Conservation (phyloP, 1,140 invertebrate genomes). For the Apocrypta bakeri region DNA sequence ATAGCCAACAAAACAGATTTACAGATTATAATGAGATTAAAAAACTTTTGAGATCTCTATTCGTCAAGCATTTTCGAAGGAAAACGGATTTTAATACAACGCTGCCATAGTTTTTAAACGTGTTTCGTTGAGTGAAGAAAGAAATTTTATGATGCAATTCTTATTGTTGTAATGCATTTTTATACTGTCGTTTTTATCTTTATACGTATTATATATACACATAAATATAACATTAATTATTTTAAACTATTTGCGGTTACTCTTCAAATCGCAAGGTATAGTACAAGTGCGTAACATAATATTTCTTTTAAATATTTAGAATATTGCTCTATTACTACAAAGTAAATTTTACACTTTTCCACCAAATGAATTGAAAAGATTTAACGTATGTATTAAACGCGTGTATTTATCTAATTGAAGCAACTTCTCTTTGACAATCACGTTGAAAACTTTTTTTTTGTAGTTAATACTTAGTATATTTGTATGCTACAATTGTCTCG, state of each 20-base stretch:
- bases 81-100: conserved; percentile 10
- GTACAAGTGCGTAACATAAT: conserved; percentile 34
- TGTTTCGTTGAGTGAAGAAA: conserved; percentile 17
- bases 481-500: neutral
- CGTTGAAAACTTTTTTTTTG: neutral
- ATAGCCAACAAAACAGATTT: conserved; percentile 7
- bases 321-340: neutral
- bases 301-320: conserved; percentile 6
- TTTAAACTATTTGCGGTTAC: conserved; percentile 35
- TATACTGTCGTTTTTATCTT: conserved; percentile 49
- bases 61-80: neutral
- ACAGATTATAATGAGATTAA: conserved; percentile 26
- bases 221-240: conserved; percentile 19
- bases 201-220: conserved; percentile 26
- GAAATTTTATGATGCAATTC: conserved; percentile 28
- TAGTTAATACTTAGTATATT: conserved; percentile 23
- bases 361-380: conserved; percentile 20
- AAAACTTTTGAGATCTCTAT: conserved; percentile 21
- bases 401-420: neutral
- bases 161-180: conserved; percentile 48
- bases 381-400: neutral
- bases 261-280: conserved; percentile 12
- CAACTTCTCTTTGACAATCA: conserved; percentile 41
- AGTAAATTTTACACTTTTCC: conserved; percentile 7
- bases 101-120: neutral